These are phyloP conservation scores for Andricus curvator DNA, from an alignment of 2,888 invertebrate genomes.

Conservation along the genomic window DNA sequence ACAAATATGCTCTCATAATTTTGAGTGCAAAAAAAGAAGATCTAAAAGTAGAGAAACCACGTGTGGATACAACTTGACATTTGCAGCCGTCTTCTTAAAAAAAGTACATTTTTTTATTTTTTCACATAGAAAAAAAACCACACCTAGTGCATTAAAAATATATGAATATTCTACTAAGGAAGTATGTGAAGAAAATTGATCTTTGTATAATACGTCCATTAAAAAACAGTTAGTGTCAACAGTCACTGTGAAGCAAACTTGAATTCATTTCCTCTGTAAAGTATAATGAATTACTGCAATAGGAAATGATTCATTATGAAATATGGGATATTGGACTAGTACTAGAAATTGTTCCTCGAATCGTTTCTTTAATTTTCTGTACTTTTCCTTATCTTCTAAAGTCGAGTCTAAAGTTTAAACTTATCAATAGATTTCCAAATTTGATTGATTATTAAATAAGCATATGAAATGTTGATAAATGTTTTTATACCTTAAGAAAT, in stretches of 20 bases:
- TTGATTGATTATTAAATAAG: background rate
- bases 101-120: too few relatives aligned
- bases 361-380: background rate
- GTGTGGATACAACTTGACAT: background rate
- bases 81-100: too few relatives aligned
- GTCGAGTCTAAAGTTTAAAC: background rate
- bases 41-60: background rate
- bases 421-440: background rate
- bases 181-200: too few relatives aligned
- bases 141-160: too few relatives aligned
- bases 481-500: too few relatives aligned
- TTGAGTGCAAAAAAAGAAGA: background rate
- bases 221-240: constrained; percentile 14
- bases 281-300: constrained; percentile 14
- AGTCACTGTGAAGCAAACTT: constrained; percentile 21
- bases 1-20: background rate
- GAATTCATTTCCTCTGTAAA: constrained; percentile 16
- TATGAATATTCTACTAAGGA: too few relatives aligned
- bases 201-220: background rate
- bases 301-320: constrained; percentile 14
- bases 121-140: too few relatives aligned
- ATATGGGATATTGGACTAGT: background rate
- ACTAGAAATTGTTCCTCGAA: background rate
- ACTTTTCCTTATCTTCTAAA: background rate
- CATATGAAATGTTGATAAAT: background rate